phyloP scores from a whole-genome alignment of 2,113 vertebrate species.

The Thryonomys swinderianus region DNA sequence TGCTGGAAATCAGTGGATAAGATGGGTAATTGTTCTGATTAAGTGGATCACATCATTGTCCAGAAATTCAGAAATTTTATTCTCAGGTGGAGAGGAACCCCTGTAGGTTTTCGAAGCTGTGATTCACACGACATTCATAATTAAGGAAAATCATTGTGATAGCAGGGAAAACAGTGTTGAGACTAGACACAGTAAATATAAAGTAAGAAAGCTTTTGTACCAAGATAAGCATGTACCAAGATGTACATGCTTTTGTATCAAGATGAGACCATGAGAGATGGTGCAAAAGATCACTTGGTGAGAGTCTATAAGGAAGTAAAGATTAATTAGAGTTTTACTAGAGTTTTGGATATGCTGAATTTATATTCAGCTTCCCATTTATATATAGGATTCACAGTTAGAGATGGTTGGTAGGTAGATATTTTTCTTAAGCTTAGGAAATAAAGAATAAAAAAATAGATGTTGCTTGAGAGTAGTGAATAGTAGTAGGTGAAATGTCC shows the following conservation, averaged over 20 bases:
- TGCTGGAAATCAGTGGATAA: not conserved
- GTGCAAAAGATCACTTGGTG: not conserved
- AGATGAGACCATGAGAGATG: not conserved
- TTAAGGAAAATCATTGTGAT: not conserved
- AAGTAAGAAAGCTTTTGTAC: not conserved
- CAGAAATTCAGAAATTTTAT: not conserved
- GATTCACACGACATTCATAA: not conserved
- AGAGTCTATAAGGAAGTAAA: not conserved
- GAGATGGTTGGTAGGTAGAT: not conserved
- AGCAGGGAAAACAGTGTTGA: not conserved
- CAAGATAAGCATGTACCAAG: not conserved
- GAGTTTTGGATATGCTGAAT: not conserved
- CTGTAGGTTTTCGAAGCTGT: not conserved
- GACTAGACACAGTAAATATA: not conserved
- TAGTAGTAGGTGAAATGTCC: not conserved
- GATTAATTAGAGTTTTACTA: not conserved
- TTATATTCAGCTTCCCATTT: no score
- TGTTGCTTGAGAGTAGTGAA: not conserved
- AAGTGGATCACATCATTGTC: not conserved
- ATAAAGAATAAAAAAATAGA: not conserved
- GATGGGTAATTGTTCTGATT: not conserved
- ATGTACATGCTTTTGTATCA: not conserved
- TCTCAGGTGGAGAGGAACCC: not conserved
- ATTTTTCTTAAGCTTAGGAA: not conserved
- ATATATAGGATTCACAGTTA: not conserved